Percentiles rank a stretch among this genome's conserved stretches.
Evolutionary conservation across 1,140 invertebrate genomes (phyloP).

Genomic region (Eriosoma lanigerum): DNA sequence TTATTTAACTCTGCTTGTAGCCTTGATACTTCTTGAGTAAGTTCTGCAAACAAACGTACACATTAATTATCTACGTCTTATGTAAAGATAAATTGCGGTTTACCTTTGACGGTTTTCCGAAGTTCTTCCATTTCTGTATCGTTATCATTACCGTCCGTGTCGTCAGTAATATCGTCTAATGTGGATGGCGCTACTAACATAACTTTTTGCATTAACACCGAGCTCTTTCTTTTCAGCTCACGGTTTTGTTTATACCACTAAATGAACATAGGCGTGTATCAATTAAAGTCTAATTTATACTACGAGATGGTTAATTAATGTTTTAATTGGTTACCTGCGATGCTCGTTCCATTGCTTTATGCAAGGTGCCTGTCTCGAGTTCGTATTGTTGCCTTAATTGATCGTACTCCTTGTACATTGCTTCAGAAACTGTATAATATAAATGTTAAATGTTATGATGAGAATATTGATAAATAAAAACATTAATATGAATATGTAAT

Average conservation of each 20-base stretch:
- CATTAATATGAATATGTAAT: background rate
- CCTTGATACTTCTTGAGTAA: conserved; percentile 66
- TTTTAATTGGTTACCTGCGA: conserved; percentile 58
- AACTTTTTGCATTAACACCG: conserved; percentile 64
- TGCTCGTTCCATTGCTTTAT: conserved; percentile 63
- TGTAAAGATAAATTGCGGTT: background rate
- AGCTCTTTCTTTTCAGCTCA: conserved; percentile 67
- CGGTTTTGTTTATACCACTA: conserved; percentile 77
- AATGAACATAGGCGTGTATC: conserved; percentile 52
- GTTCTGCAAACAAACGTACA: conserved; percentile 58
- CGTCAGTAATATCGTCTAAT: conserved; percentile 55
- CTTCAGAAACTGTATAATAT: conserved; percentile 66
- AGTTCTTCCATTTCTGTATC: conserved; percentile 68
- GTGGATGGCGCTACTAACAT: conserved; percentile 53
- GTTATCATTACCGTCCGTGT: conserved; percentile 61
- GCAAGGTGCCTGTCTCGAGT: conserved; percentile 70
- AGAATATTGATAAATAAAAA: too few relatives aligned
- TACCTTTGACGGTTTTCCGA: conserved; percentile 65
- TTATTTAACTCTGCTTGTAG: conserved; percentile 69
- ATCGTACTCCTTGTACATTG: conserved; percentile 72
- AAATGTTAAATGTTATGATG: background rate
- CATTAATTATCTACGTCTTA: background rate
- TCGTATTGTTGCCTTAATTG: conserved; percentile 72
- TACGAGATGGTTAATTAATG: background rate
- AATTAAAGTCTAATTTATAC: background rate